A percentile compares a stretch with the other conserved stretches of the same genome.
These are phyloP conservation scores for Ovis canadensis DNA, from an alignment of 2,113 vertebrate genomes.

Conservation along the genomic window DNA sequence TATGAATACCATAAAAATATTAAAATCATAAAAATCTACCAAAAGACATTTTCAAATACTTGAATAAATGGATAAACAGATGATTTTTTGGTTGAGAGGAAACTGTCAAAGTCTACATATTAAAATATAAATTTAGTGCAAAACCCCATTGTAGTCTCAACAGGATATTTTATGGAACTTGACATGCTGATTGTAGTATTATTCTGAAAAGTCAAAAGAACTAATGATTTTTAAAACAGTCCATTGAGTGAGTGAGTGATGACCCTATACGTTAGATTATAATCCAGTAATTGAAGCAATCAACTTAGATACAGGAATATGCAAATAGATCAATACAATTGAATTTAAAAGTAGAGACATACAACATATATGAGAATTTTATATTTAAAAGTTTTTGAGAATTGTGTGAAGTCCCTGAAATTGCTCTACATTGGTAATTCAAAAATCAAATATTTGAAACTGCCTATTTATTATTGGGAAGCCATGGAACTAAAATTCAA, in stretches of 20 bases:
- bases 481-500: neutral
- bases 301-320: neutral
- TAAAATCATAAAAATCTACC: neutral
- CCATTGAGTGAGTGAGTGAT: neutral
- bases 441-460: neutral
- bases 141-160: neutral
- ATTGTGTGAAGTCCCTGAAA: neutral
- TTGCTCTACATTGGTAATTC: neutral
- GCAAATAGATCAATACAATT: neutral
- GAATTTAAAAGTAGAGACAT: neutral
- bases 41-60: neutral
- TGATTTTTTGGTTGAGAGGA: neutral
- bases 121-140: slow-evolving; percentile 13
- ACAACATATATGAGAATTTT: neutral
- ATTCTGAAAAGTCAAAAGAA: neutral
- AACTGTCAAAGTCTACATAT: neutral
- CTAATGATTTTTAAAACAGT: neutral
- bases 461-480: neutral
- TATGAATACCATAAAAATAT: neutral
- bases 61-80: neutral
- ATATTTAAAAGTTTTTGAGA: neutral
- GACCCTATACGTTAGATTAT: neutral
- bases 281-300: neutral
- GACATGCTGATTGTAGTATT: neutral
- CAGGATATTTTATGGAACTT: neutral